Evolutionary conservation across 1,140 invertebrate genomes (phyloP), one percentile per base, ranked within the genome.

Genomic region (Anoplolepis gracilipes): DNA sequence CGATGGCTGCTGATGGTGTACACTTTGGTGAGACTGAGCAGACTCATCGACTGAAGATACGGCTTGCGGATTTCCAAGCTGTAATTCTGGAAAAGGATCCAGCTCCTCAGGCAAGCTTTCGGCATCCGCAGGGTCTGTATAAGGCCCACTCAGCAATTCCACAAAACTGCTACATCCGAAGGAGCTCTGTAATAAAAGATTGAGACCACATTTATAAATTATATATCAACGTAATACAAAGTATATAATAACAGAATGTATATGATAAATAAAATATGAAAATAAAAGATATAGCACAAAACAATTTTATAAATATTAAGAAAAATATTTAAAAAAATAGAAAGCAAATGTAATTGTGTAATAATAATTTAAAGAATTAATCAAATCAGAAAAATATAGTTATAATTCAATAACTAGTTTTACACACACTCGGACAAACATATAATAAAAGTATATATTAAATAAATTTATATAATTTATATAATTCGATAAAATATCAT

Each of bases 131-230:
- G 95, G 93, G 91, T 96, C 96, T 65, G 95, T 92, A 90, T 96
- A 96, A 25, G 96, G 95, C 22, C 96, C 96, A 86, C 95, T 96
- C 77, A 96, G 94, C 90, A 96, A 94, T 88, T 97, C 96, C 85
- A 96, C 96, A 90, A 97, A 96, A 92, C 95, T 96, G 92, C 96
- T 96, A 89, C 96, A 96, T 92, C 96, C 96, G 91, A 96, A 96
- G 64, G 96, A 95, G 90, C 95, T 95, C 96, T 96, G 96, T 30
- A 93, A 94, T 53, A 81, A 92, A 53, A 53, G 42, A 36, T 79
- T 6, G 1, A 10, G 25, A 10, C 6, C 25, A 36, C 1, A 22
- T 72, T 30, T 59, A 36, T 30, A 59, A 57, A 5, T 2, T n/a
- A n/a, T n/a, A n/a, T n/a, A n/a, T n/a, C n/a, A 11, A 42, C 2